These are phyloP conservation scores for Automeris io DNA, from an alignment of 2,888 invertebrate species.

Conservation along the genomic window DNA sequence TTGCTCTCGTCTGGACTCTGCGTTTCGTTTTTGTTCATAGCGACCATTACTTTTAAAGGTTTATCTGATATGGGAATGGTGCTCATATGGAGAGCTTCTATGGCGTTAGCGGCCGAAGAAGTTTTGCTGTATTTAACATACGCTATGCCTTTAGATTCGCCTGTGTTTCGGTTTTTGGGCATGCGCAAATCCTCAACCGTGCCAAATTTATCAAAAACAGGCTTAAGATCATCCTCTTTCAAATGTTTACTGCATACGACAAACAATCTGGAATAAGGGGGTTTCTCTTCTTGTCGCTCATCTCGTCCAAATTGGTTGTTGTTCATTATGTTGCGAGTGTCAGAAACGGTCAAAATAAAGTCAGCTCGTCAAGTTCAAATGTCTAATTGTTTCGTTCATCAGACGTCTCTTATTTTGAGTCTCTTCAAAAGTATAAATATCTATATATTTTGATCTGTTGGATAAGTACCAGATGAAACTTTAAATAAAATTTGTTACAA, in stretches of 20 bases:
- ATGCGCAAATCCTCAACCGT: conserved; percentile 92
- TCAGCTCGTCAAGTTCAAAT: conserved; percentile 2
- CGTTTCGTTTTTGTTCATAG: conserved; percentile 72
- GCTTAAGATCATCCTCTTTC: conserved; percentile 84
- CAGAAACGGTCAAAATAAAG: conserved; percentile 7
- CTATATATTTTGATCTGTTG: no score
- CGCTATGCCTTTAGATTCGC: conserved; percentile 92
- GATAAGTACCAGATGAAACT: no score
- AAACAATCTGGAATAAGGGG: conserved; percentile 93
- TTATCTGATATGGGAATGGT: conserved; percentile 83
- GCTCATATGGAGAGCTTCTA: conserved; percentile 91
- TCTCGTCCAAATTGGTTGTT: conserved; percentile 6
- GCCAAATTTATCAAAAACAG: conserved; percentile 88
- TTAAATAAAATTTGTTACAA: no score
- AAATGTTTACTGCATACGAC: conserved; percentile 87
- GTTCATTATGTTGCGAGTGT: conserved; percentile 5
- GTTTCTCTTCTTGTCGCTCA: conserved; percentile 73
- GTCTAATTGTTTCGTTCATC: background rate
- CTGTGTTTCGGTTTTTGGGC: conserved; percentile 88
- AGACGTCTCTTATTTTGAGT: background rate
- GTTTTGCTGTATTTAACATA: conserved; percentile 95
- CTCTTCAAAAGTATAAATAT: background rate
- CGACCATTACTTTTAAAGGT: conserved; percentile 93
- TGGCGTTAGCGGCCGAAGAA: conserved; percentile 92
- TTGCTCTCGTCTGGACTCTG: conserved; percentile 44